Evolutionary conservation across 2,888 invertebrate species (phyloP), one percentile per base, ranked within the genome.

Genomic region (Strigamia maritima): DNA sequence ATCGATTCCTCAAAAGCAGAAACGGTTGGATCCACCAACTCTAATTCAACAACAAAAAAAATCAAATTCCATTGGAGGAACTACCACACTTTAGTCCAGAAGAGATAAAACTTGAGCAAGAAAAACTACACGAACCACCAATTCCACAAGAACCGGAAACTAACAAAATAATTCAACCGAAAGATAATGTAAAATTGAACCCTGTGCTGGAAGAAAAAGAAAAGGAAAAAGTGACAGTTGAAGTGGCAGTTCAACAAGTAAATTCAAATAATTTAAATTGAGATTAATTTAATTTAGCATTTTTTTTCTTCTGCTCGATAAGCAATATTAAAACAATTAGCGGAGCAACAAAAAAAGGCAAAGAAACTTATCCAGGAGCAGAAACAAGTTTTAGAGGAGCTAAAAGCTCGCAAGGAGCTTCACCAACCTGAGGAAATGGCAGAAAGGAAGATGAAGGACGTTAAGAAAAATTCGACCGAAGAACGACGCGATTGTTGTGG

Each of bases 301-400:
- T 31, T 31, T 6, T n/a, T n/a, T n/a, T n/a, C n/a, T n/a, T 78
- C 65, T 70, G 1, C 60, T 31, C 40, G 24, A 84, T 86, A 87
- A 79, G 85, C 87, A 38, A 38, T 38, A 38, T 38, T 38, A 10
- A 38, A 38, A 10, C 38, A 38, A 38, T 38, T 38, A 38, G 38
- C 38, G 10, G 38, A 38, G 10, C 38, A 38, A 10, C 38, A 38
- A 38, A 38, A 38, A 38, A 10, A 38, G 10, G 38, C 38, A 6
- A 38, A 38, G 38, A 38, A 8, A 8, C 10, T 38, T 6, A 6
- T 38, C 38, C 38, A 38, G 10, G 38, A 38, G 10, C 91, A n/a
- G n/a, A n/a, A n/a, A n/a, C n/a, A n/a, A n/a, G n/a, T n/a, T 80
- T 84, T 91, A 75, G 87, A 90, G 81, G 89, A 91, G 84, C 86